Base-by-base conservation (phyloP, 2,888 invertebrate species). In the Hyppa rectilinea region DNA sequence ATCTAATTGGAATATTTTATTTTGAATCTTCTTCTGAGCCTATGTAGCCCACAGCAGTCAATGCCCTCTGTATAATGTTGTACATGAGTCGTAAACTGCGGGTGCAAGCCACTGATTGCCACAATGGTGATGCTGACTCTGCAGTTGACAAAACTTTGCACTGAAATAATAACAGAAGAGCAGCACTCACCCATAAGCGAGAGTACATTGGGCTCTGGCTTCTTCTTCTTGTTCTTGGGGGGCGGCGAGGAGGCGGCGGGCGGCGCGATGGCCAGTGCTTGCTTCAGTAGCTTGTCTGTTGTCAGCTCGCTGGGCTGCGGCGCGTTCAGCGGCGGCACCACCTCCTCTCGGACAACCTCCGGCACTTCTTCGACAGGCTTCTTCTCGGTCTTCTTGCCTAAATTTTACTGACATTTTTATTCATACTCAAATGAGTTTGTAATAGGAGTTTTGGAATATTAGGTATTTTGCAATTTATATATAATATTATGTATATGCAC, bases 241-340 rank as follows among this genome's bases (percentile, higher is more conserved):
- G 92, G 90, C 0, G 93, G 91, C 0, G 92, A 87, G 34, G 91
- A 85, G 0, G 89, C 81, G 23, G 88, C 82, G 0, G 92, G 85
- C 43, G 91, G 84, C 0, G 89, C 84, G 40, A 87, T 82, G 58
- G 75, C 87, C 29, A 93, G 81, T 2, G 93, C 95, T 66, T 95
- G 94, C 84, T 92, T 91, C 78, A 96, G 85, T 66, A 95, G 86
- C 82, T 95, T 96, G 59, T 95, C 95, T 0, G 94, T 96, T 53
- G 95, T 96, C 43, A 96, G 89, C 83, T 95, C 95, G 78, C 91
- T 94, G 5, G 95, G 94, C 85, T 94, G 95, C 31, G 94, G 94
- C 26, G 88, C 88, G 80, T 94, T 94, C 78, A 95, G 82, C 0
- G 95, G 94, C 0, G 93, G 93, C 4, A 95, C 92, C 38, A 93